phyloP scores from a whole-genome alignment of 2,113 vertebrate genomes.

The Chauna torquata region DNA sequence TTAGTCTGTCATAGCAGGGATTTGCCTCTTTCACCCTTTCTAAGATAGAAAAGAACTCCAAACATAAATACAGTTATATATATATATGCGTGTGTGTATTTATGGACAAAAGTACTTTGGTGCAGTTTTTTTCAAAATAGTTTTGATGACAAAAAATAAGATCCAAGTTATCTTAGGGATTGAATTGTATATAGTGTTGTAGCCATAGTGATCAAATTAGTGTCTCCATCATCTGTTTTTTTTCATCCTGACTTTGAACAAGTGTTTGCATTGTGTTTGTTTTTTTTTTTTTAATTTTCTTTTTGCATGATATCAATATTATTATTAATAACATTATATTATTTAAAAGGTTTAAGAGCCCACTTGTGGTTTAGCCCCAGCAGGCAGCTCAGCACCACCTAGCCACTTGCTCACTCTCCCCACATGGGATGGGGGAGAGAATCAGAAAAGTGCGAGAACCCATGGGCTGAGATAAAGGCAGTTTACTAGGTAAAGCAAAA shows the following conservation, averaged over 20 bases:
- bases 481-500: too few relatives aligned
- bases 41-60: background rate
- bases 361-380: too few relatives aligned
- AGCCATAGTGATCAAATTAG: background rate
- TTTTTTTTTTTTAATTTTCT: background rate
- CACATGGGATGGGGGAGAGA: too few relatives aligned
- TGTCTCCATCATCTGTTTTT: background rate
- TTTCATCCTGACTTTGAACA: background rate
- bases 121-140: background rate
- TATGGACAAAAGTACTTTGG: background rate
- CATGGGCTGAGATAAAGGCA: too few relatives aligned
- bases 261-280: background rate
- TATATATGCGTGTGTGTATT: background rate
- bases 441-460: too few relatives aligned
- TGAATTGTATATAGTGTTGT: background rate
- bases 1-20: background rate
- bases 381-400: too few relatives aligned
- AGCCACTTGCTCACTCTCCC: too few relatives aligned
- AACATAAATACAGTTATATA: background rate
- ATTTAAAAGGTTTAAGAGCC: background rate
- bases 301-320: background rate
- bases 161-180: background rate
- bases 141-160: background rate
- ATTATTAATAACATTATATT: background rate
- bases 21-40: background rate